Base-by-base conservation (phyloP, 2,797 vertebrate species). In the Botia kubotai region DNA sequence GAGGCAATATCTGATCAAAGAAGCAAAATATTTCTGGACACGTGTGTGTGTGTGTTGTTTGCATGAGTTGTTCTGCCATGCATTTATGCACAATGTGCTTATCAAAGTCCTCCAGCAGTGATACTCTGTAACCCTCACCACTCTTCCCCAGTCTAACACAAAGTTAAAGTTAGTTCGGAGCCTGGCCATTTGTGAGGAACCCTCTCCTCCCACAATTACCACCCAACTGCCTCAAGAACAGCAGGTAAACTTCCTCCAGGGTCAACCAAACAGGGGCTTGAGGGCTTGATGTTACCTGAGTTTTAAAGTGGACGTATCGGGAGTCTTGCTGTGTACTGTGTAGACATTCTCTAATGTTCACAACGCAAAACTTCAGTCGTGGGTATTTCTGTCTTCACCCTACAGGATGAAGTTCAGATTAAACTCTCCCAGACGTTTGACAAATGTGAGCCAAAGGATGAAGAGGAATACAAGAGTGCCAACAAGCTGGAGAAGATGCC, bases 91-190 rank as follows among this genome's bases (percentile, higher is more conserved):
- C 80, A 78, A 26, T 79, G 33, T 73, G 53, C 69, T 79, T 79
- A 81, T 86, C 74, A 77, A 84, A 82, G 43, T 46, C 43, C 43
- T 36, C 82, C 60, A 76, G 71, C 82, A 82, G 43, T 46, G 43
- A 46, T 46, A 46, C 21, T 86, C 84, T 84, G 78, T 86, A 88
- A 87, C 85, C 81, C 79, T 82, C 83, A 81, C 78, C 96, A 93
- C 93, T 95, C 95, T 94, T 92, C 94, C 94, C 10, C 43, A 46
- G 43, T 96, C 96, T 93, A 97, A 95, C 91, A 92, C 96, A 95
- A 98, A 97, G 95, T 96, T 97, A 95, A 98, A 98, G 94, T 96
- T 99, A 90, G 96, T 98, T 94, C 96, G 97, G 95, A 97, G 97
- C 95, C 96, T 98, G 96, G 97, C 97, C 85, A 95, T 99, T 88